Base-by-base conservation (phyloP, 1,140 invertebrate species). In the Drosophila sp. region DNA sequence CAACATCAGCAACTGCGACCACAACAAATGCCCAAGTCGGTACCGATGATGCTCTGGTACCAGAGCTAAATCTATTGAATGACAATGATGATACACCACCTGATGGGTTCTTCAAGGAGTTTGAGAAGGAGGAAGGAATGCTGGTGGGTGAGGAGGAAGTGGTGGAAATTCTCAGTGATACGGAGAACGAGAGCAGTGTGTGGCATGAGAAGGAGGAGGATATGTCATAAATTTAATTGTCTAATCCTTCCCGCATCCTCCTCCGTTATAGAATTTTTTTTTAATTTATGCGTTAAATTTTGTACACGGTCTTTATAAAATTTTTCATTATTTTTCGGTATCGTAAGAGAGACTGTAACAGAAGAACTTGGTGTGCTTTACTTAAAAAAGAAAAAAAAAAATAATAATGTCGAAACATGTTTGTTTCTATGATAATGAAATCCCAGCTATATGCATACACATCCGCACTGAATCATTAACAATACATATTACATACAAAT, bases 361-460 rank as follows among this genome's bases (percentile, higher is more conserved):
- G 47, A 89, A 80, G 54, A 89, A 89, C 76, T 77, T 77, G 75
- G 76, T 83, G 84, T 87, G 84, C 84, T 87, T 87, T 87, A 89
- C 76, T 77, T 83, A 79, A 79, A 70, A 40, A 60, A 76, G 73
- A 57, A 7, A 60, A 76, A 76, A 57, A 7, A 11, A 33, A 56
- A 70, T 54, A 35, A 58, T 60, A 38, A 66, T 38, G 27, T 47
- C 25, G 10, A 29, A 62, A 29, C 10, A 44, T 17, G 10, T 44
- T 50, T 32, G 23, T 17, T 17, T 17, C 17, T 17, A 63, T 44
- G 41, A 54, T 41, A 44, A 61, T 44, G 17, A 58, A 29, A 38
- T 35, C 56, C 25, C 30, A 30, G 35, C 50, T 38, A 25, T 58
- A 38, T 35, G 33, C 60, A 60, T 44, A 66, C 63, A 67, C 64